Percentiles rank a stretch among this genome's conserved stretches.
These are phyloP conservation scores for Papilio helenus DNA, from an alignment of 1,140 invertebrate species.

Conservation along the genomic window DNA sequence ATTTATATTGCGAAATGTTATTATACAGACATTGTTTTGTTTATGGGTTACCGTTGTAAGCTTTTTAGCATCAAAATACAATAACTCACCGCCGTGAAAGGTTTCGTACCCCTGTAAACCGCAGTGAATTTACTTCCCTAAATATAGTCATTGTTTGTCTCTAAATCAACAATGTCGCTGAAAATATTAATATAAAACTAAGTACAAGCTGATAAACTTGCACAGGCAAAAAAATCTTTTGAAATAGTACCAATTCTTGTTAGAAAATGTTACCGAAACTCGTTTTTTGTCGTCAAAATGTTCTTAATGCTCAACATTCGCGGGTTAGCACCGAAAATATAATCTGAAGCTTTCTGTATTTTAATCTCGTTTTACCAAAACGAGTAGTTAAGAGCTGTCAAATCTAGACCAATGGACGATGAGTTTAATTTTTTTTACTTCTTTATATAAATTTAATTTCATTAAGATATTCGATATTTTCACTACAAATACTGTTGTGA, in stretches of 20 bases:
- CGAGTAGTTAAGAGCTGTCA: too few relatives aligned
- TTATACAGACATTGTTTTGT: background rate
- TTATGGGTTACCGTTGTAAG: slow-evolving; percentile 33
- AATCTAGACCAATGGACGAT: too few relatives aligned
- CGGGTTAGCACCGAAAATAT: too few relatives aligned
- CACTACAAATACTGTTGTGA: slow-evolving; percentile 12
- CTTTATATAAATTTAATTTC: too few relatives aligned
- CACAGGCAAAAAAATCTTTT: background rate
- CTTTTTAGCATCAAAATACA: slow-evolving; percentile 49
- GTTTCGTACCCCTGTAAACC: slow-evolving; percentile 45
- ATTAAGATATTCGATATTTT: background rate
- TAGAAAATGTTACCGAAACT: background rate
- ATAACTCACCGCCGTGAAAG: slow-evolving; percentile 46
- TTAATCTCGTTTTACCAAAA: too few relatives aligned
- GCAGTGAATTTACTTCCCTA: slow-evolving; percentile 38
- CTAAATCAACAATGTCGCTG: slow-evolving; percentile 16
- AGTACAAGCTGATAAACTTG: background rate
- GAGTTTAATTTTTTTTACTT: too few relatives aligned
- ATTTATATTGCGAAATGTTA: background rate
- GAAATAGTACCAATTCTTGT: too few relatives aligned
- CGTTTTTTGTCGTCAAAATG: too few relatives aligned
- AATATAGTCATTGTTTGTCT: slow-evolving; percentile 28
- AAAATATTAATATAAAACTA: slow-evolving; percentile 20
- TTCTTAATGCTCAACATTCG: too few relatives aligned
- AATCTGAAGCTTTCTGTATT: too few relatives aligned